Percentiles rank a stretch among this genome's conserved stretches.
Conservation (phyloP, 2,888 invertebrate genomes). For the Heteromurus nitidus region DNA sequence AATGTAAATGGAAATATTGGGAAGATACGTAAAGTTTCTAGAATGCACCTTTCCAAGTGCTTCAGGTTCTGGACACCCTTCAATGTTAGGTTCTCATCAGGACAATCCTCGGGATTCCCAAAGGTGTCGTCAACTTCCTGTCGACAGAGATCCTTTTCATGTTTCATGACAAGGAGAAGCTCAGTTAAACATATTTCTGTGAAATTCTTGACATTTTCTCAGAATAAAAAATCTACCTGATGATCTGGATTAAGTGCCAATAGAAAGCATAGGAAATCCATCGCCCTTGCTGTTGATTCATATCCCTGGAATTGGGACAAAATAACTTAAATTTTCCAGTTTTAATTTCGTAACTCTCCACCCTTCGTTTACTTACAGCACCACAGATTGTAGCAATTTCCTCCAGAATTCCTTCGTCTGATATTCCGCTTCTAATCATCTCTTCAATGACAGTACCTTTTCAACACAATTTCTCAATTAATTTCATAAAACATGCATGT, state of each 20-base stretch:
- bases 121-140: constrained; percentile 16
- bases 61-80: constrained; percentile 15
- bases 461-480: too few relatives aligned
- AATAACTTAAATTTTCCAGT: too few relatives aligned
- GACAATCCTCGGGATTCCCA: neutral
- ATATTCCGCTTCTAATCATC: too few relatives aligned
- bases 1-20: constrained; percentile 11
- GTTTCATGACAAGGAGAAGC: neutral
- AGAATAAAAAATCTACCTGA: too few relatives aligned
- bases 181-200: too few relatives aligned
- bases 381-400: too few relatives aligned
- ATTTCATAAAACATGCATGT: too few relatives aligned
- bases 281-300: constrained; percentile 14
- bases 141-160: constrained; percentile 15
- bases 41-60: constrained; percentile 37
- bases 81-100: neutral
- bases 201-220: too few relatives aligned
- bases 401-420: too few relatives aligned
- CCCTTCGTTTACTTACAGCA: too few relatives aligned
- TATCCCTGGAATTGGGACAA: constrained; percentile 20
- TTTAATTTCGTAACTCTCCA: too few relatives aligned
- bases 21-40: constrained; percentile 21
- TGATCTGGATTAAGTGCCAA: constrained; percentile 24
- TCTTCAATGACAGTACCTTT: too few relatives aligned
- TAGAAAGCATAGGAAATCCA: constrained; percentile 16